These are phyloP conservation scores for Rotaria sp. DNA, from an alignment of 2,888 invertebrate species.

Conservation along the genomic window DNA sequence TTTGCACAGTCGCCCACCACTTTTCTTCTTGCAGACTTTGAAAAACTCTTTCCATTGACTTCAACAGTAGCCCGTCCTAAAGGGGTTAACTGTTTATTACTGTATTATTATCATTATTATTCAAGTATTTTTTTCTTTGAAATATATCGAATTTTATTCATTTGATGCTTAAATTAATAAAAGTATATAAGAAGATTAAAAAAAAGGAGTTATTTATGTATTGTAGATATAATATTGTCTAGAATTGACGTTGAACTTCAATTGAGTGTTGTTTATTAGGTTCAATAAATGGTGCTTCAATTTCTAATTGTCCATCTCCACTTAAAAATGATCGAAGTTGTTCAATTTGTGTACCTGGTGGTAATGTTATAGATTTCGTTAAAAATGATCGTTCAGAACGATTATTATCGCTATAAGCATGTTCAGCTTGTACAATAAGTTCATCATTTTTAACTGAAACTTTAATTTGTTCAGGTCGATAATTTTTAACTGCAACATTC, in stretches of 20 bases:
- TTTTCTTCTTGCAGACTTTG: no score
- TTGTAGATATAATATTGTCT: background rate
- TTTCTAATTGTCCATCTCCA: background rate
- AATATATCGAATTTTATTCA: background rate
- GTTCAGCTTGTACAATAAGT: constrained; percentile 4
- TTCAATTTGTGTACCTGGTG: constrained; percentile 23
- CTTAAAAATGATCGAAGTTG: background rate
- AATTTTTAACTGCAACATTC: background rate
- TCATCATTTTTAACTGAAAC: background rate
- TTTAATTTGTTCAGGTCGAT: background rate
- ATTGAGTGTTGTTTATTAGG: background rate
- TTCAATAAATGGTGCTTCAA: background rate
- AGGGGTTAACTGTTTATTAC: no score
- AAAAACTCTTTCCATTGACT: no score
- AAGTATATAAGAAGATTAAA: background rate
- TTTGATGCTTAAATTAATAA: background rate
- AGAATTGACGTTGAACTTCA: background rate
- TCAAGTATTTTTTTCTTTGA: background rate
- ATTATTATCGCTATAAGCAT: background rate
- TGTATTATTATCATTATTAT: no score
- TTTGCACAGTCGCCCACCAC: no score
- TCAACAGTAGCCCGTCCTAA: no score
- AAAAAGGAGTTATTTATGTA: background rate
- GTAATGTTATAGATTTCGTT: background rate
- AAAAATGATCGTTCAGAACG: background rate